Percentiles rank a stretch among this genome's conserved stretches.
Conservation (phyloP, 2,113 vertebrate genomes). For the Nyctereutes procyonoides region DNA sequence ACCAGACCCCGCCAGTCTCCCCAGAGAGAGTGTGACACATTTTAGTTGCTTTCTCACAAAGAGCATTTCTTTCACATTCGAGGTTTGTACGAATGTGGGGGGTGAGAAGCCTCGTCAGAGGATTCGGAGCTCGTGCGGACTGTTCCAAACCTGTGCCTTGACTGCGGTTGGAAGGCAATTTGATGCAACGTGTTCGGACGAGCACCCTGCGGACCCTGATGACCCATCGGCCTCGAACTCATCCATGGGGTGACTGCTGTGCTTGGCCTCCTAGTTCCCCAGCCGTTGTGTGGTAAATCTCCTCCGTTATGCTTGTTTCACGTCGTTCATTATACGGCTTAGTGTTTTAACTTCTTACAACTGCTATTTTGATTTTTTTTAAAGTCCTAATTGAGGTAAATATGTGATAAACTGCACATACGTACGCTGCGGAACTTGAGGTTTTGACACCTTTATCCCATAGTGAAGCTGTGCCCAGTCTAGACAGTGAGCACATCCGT, state of each 20-base stretch:
- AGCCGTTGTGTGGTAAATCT: neutral
- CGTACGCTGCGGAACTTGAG: neutral
- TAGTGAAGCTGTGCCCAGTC: neutral
- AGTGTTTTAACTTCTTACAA: neutral
- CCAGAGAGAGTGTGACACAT: neutral
- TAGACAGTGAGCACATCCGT: neutral
- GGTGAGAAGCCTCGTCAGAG: neutral
- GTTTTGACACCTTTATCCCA: neutral
- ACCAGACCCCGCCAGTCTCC: no score
- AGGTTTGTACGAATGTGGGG: neutral
- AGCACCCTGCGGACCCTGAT: no score
- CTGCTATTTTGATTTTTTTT: neutral
- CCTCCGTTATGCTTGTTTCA: neutral
- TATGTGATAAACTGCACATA: neutral
- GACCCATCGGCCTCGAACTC: rapidly evolving
- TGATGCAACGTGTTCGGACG: rapidly evolving
- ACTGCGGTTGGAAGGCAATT: neutral
- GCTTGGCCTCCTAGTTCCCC: neutral
- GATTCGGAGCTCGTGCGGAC: neutral
- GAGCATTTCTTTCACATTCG: neutral
- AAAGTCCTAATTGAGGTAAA: neutral
- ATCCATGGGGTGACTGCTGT: no score
- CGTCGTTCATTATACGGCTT: neutral
- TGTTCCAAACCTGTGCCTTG: neutral
- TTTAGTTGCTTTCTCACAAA: neutral